A percentile compares a stretch with the other conserved stretches of the same genome.
Evolutionary conservation across 1,140 invertebrate genomes (phyloP).

Genomic region (Zaprionus capensis): DNA sequence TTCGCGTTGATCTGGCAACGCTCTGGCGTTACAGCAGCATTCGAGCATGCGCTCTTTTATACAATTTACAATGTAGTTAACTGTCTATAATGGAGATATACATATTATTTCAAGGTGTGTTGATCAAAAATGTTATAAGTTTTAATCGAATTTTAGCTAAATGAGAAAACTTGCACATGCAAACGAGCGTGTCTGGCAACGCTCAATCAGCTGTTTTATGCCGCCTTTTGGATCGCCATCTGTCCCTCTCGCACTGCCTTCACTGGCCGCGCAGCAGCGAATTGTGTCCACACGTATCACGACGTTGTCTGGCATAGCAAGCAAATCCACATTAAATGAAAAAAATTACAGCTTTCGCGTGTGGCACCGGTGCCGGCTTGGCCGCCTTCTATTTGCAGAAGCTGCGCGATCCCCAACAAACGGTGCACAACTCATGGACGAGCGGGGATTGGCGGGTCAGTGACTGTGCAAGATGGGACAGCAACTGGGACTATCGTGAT

Average conservation of each 20-base stretch:
- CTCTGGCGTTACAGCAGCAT: background rate
- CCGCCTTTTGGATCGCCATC: conserved; percentile 25
- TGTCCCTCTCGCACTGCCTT: background rate
- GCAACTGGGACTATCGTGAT: conserved; percentile 94
- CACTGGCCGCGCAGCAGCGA: background rate
- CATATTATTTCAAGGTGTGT: background rate
- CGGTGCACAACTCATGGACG: conserved; percentile 86
- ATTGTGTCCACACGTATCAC: background rate
- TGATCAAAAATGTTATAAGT: background rate
- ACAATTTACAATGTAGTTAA: background rate
- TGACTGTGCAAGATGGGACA: conserved; percentile 89
- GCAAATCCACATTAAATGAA: conserved; percentile 46
- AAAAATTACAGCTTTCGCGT: conserved; percentile 68
- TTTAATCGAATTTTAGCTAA: background rate
- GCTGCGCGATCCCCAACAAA: conserved; percentile 46
- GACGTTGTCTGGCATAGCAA: background rate
- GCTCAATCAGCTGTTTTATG: conserved; percentile 32
- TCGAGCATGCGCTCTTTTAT: background rate
- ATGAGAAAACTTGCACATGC: background rate
- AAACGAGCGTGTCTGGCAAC: background rate
- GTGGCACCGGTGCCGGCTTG: conserved; percentile 72
- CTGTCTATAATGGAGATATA: background rate
- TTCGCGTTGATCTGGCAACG: background rate
- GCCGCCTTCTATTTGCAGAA: conserved; percentile 68
- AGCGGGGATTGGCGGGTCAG: conserved; percentile 86